Percentiles rank a stretch among this genome's conserved stretches.
phyloP scores from a whole-genome alignment of 1,140 invertebrate genomes.

The Caerostris extrusa region DNA sequence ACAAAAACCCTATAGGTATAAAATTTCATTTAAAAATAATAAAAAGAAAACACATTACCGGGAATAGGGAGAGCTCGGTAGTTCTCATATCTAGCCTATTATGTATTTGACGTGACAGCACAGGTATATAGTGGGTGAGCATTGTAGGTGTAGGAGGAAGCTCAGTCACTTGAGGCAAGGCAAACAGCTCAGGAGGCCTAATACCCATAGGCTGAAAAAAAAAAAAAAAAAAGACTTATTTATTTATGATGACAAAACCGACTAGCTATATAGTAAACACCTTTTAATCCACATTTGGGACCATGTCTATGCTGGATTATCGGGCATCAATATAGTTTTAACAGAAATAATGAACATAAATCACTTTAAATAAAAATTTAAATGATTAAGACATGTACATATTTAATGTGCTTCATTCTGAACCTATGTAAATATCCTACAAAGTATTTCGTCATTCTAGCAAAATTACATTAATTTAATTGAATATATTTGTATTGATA shows the following conservation, averaged over 20 bases:
- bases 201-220: constrained; percentile 72
- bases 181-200: constrained; percentile 78
- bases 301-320: neutral
- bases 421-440: neutral
- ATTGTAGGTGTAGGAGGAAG: constrained; percentile 78
- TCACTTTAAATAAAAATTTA: neutral
- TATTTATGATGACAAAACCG: neutral
- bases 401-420: neutral
- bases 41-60: neutral
- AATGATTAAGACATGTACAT: neutral
- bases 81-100: constrained; percentile 79
- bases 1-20: neutral
- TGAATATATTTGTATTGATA: neutral
- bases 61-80: neutral
- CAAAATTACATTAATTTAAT: neutral
- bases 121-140: constrained; percentile 76
- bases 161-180: constrained; percentile 79
- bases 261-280: neutral
- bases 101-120: constrained; percentile 80
- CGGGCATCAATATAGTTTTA: no score
- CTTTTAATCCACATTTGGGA: neutral
- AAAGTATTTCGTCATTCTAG: neutral
- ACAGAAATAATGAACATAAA: neutral
- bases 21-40: neutral
- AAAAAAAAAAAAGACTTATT: constrained; percentile 9